Percentiles rank a stretch among this genome's conserved stretches.
phyloP scores from a whole-genome alignment of 2,113 vertebrate genomes.

The Sceloporus undulatus region DNA sequence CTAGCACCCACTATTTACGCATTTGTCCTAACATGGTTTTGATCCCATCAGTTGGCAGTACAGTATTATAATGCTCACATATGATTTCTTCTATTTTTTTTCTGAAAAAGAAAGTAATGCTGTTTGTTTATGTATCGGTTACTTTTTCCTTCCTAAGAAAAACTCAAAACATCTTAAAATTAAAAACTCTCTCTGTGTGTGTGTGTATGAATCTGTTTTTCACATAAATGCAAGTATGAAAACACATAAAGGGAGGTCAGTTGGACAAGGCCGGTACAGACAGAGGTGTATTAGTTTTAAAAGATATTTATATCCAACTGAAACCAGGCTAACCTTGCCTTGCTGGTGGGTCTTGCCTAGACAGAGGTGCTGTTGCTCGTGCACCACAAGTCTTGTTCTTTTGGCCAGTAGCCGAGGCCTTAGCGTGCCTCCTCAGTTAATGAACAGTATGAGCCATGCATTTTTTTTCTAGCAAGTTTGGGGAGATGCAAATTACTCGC shows the following conservation, averaged over 20 bases:
- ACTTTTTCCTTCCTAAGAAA: neutral
- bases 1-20: neutral
- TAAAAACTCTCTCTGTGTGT: neutral
- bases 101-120: neutral
- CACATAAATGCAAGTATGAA: neutral
- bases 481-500: no score
- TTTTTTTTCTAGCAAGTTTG: no score
- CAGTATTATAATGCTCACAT: neutral
- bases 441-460: no score
- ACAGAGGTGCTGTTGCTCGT: neutral
- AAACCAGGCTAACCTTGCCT: neutral
- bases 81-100: neutral
- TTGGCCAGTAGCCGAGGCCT: neutral
- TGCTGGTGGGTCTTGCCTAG: neutral
- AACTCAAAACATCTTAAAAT: neutral
- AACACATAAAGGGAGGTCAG: neutral
- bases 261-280: neutral
- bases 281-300: neutral
- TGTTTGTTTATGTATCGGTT: neutral
- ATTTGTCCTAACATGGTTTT: slow-evolving; percentile 8
- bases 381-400: neutral
- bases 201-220: no score
- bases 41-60: slow-evolving; percentile 14
- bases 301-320: neutral
- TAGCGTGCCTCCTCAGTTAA: no score